A percentile compares a stretch with the other conserved stretches of the same genome.
Evolutionary conservation across 2,113 vertebrate species (phyloP).

Genomic region (Percina caprodes): DNA sequence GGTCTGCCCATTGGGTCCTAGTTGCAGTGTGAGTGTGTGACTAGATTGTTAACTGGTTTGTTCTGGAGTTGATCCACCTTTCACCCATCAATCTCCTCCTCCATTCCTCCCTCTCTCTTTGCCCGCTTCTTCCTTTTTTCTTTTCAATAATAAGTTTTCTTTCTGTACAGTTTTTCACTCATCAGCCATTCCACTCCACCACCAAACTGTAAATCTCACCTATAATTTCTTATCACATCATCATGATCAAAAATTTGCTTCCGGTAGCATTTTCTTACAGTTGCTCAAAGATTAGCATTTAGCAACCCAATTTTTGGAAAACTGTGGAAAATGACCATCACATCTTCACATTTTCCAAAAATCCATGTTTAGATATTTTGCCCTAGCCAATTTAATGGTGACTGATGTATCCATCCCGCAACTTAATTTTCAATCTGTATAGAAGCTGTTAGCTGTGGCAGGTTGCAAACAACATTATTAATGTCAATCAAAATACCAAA

Average conservation of each 20-base stretch:
- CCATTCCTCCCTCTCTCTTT: background rate
- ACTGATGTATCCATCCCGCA: too few relatives aligned
- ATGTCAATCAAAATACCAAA: too few relatives aligned
- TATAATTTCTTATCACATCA: background rate
- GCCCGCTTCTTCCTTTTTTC: background rate
- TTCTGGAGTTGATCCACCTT: conserved; percentile 46
- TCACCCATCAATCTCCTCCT: conserved; percentile 26
- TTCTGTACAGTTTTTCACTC: background rate
- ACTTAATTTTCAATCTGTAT: too few relatives aligned
- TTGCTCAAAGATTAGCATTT: background rate
- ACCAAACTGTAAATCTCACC: background rate
- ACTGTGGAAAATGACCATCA: too few relatives aligned
- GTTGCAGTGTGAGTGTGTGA: conserved; percentile 51
- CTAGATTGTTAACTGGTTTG: conserved; percentile 60
- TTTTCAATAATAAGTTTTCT: background rate
- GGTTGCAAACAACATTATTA: too few relatives aligned
- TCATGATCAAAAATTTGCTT: background rate
- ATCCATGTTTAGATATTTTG: too few relatives aligned
- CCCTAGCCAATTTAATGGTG: too few relatives aligned
- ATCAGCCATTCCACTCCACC: background rate
- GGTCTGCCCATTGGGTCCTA: conserved; percentile 45
- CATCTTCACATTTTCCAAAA: too few relatives aligned
- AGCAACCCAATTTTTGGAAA: background rate
- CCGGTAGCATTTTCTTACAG: background rate
- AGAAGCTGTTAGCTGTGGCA: too few relatives aligned